phyloP scores from a whole-genome alignment of 2,888 invertebrate species.

The Ophioninae sp. region DNA sequence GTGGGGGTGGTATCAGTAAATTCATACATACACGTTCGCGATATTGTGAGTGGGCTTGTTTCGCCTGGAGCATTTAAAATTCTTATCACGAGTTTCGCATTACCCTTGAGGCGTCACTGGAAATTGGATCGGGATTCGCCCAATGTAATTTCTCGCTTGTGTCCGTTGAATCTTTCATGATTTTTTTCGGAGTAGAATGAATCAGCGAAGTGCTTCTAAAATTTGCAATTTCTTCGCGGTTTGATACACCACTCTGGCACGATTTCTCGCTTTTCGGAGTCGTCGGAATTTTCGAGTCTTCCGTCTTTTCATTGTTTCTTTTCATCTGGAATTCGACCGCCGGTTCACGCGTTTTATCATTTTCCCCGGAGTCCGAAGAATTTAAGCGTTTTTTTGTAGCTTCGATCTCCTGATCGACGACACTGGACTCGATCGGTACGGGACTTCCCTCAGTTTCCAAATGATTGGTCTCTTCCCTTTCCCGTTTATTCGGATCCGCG shows the following conservation, averaged over 20 bases:
- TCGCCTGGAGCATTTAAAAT: conserved; percentile 15
- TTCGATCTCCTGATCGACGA: neutral
- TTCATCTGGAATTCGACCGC: neutral
- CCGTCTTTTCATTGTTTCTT: neutral
- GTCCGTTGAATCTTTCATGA: conserved; percentile 31
- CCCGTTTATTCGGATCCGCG: conserved; percentile 3
- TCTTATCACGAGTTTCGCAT: conserved; percentile 31
- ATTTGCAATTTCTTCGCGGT: conserved; percentile 30
- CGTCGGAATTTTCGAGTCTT: neutral
- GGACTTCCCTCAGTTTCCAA: conserved; percentile 12
- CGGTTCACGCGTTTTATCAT: conserved; percentile 6
- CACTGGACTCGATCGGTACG: neutral
- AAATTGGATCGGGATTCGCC: conserved; percentile 39
- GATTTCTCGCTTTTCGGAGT: neutral
- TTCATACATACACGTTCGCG: conserved; percentile 1
- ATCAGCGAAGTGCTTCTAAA: conserved; percentile 10
- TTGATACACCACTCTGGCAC: neutral
- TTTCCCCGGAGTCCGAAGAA: neutral
- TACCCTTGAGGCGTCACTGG: conserved; percentile 48
- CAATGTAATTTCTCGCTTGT: conserved; percentile 7
- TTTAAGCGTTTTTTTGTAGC: neutral
- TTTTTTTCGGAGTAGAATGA: conserved; percentile 43
- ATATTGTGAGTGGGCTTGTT: neutral
- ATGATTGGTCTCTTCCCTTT: neutral
- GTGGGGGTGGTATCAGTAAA: neutral